phyloP scores from a whole-genome alignment of 2,797 vertebrate species.

The Loris lydekkerianus region DNA sequence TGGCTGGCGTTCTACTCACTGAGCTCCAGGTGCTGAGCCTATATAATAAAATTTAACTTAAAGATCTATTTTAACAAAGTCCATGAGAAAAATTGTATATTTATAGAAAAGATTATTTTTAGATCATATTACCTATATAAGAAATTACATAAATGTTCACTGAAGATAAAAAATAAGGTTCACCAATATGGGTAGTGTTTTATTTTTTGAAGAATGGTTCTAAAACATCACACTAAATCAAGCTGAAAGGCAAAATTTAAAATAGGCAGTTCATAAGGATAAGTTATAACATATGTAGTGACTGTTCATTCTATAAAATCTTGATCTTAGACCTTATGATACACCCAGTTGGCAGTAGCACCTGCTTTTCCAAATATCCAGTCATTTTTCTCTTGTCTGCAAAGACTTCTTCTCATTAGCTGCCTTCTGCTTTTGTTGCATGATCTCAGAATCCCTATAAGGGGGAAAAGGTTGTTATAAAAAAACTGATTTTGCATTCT shows the following conservation, averaged over 20 bases:
- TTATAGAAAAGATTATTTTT: neutral
- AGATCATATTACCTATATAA: neutral
- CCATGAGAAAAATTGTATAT: slow-evolving; percentile 22
- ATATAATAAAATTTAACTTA: slow-evolving; percentile 2
- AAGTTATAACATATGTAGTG: slow-evolving; percentile 75
- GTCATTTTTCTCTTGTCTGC: slow-evolving; percentile 86
- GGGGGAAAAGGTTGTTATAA: slow-evolving; percentile 62
- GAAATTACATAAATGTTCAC: slow-evolving; percentile 40
- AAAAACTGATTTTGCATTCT: slow-evolving; percentile 51
- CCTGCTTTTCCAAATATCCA: slow-evolving; percentile 61
- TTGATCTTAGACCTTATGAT: slow-evolving; percentile 74
- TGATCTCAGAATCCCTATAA: slow-evolving; percentile 90
- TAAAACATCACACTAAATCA: slow-evolving; percentile 69
- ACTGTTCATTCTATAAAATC: slow-evolving; percentile 64
- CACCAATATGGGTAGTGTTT: slow-evolving; percentile 69
- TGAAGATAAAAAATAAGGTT: slow-evolving; percentile 64
- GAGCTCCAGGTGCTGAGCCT: neutral
- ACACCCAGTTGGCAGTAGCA: slow-evolving; percentile 69
- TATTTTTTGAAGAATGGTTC: slow-evolving; percentile 76
- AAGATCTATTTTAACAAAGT: slow-evolving; percentile 60
- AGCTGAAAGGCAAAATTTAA: slow-evolving; percentile 78
- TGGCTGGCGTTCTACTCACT: too few relatives aligned
- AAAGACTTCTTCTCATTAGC: slow-evolving; percentile 89
- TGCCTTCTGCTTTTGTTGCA: slow-evolving; percentile 91
- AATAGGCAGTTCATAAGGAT: slow-evolving; percentile 77